Percentiles rank a stretch among this genome's conserved stretches.
These are phyloP conservation scores for Ischnura elegans DNA, from an alignment of 2,888 invertebrate genomes.

Conservation along the genomic window DNA sequence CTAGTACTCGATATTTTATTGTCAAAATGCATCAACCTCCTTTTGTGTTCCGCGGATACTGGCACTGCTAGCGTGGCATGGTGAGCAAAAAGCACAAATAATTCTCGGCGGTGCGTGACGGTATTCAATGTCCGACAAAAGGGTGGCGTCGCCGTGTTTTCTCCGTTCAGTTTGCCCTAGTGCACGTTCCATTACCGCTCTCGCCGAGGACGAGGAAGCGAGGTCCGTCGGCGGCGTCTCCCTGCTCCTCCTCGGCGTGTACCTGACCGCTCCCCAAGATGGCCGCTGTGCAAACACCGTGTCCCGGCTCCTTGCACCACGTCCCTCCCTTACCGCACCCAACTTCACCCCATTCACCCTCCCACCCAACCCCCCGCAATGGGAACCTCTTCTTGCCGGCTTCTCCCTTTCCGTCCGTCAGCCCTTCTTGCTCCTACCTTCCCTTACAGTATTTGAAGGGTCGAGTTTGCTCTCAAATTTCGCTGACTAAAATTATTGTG, in stretches of 20 bases:
- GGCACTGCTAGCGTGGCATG: too few species aligned
- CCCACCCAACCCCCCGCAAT: neutral
- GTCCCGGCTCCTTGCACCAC: slow-evolving; percentile 32
- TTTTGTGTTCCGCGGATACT: too few species aligned
- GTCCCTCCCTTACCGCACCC: neutral
- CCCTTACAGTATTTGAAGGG: too few species aligned
- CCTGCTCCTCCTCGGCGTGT: slow-evolving; percentile 1
- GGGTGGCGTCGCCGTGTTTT: slow-evolving; percentile 8
- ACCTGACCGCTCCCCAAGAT: slow-evolving; percentile 46
- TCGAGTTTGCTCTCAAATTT: too few species aligned
- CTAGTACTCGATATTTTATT: too few species aligned
- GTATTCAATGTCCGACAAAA: neutral
- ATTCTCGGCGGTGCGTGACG: neutral
- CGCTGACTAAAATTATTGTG: too few species aligned
- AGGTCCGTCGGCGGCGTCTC: neutral
- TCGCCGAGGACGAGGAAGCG: neutral
- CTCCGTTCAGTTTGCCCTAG: neutral
- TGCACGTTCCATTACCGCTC: neutral
- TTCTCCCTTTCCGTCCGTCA: neutral
- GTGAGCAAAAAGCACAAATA: too few species aligned
- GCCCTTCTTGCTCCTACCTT: neutral
- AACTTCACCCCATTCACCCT: neutral
- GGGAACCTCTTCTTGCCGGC: neutral
- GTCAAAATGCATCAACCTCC: too few species aligned
- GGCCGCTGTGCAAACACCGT: slow-evolving; percentile 53